phyloP scores from a whole-genome alignment of 2,113 vertebrate genomes.

The Todiramphus saurophagus region DNA sequence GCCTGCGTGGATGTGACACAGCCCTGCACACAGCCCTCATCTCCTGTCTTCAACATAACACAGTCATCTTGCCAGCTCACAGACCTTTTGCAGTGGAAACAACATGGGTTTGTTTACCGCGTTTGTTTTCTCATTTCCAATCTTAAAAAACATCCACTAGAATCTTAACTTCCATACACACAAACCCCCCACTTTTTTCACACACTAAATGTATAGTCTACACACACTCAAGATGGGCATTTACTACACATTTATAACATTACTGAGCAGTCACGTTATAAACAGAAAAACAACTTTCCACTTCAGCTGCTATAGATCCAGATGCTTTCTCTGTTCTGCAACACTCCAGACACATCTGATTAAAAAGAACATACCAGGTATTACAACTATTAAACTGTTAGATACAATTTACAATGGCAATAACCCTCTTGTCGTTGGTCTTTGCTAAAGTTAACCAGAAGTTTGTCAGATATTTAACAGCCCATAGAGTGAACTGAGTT shows the following conservation, averaged over 20 bases:
- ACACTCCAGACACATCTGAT: conserved; percentile 9
- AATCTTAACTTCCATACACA: neutral
- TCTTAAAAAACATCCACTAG: neutral
- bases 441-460: conserved; percentile 48
- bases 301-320: conserved; percentile 50
- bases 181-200: neutral
- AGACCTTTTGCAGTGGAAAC: neutral
- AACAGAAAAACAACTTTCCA: conserved; percentile 52
- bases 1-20: neutral
- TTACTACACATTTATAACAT: neutral
- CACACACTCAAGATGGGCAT: accelerated
- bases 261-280: neutral
- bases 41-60: neutral
- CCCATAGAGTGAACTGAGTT: neutral
- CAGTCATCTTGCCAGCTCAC: neutral
- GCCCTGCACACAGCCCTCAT: neutral
- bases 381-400: conserved; percentile 41
- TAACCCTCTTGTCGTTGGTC: neutral
- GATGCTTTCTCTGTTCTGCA: conserved; percentile 52
- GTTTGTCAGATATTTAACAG: conserved; percentile 60
- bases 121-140: neutral
- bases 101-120: neutral
- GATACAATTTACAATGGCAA: conserved; percentile 52
- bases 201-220: neutral
- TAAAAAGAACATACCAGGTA: conserved; percentile 55